Evolutionary conservation across 2,113 vertebrate genomes (phyloP).

Genomic region (Mesoclemmys tuberculata): DNA sequence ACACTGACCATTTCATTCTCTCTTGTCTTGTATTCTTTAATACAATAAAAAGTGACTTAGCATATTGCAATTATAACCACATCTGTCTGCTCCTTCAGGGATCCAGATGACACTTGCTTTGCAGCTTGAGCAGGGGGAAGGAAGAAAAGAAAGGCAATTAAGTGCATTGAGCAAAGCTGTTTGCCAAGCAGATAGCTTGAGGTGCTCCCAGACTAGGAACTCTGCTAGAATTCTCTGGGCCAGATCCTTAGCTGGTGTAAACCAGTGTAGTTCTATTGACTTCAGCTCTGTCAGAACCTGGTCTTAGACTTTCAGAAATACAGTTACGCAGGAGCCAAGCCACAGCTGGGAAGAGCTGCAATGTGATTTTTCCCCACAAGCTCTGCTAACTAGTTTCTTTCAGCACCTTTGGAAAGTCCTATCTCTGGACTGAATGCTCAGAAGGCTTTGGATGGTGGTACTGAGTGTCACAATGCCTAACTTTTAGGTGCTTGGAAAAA

Average conservation of each 20-base stretch:
- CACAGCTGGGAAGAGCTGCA: not conserved
- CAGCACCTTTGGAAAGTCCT: not conserved
- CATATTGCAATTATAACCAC: slow-evolving; percentile 20
- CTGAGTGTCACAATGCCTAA: too few relatives aligned
- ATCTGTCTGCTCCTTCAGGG: not conserved
- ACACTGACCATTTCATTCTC: not conserved
- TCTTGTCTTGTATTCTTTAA: slow-evolving; percentile 47
- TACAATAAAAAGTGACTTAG: slow-evolving; percentile 29
- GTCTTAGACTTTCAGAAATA: too few relatives aligned
- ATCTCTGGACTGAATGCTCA: too few relatives aligned
- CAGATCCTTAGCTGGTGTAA: not conserved
- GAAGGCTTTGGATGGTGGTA: too few relatives aligned
- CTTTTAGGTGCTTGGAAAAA: too few relatives aligned
- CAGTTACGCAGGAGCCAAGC: not conserved
- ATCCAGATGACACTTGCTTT: fast-evolving
- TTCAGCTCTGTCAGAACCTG: too few relatives aligned
- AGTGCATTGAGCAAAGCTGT: not conserved
- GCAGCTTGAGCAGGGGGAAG: fast-evolving
- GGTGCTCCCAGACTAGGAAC: not conserved
- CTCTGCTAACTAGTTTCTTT: too few relatives aligned
- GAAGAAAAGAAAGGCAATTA: not conserved
- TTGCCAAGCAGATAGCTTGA: not conserved
- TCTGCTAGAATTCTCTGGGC: not conserved
- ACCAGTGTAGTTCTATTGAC: not conserved
- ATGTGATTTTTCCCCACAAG: not conserved